Evolutionary conservation across 2,113 vertebrate genomes (phyloP).

Genomic region (Promerops cafer): DNA sequence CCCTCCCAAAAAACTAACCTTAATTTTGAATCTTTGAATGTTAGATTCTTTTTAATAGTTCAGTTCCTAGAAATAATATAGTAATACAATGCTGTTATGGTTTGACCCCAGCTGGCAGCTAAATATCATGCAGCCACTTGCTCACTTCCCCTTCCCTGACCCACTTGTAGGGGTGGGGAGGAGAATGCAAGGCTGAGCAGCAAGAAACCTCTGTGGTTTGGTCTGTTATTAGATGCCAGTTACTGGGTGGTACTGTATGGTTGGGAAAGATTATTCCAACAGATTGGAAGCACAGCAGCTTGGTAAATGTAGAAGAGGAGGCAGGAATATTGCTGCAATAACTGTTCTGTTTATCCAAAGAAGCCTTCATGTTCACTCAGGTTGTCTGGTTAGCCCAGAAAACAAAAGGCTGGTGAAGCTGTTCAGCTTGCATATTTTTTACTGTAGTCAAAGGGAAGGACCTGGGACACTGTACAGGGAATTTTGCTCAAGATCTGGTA

Average conservation of each 20-base stretch:
- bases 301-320: not conserved
- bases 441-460: not conserved
- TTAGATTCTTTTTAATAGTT: not conserved
- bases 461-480: not conserved
- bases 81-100: not conserved
- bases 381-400: not conserved
- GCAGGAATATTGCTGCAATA: not conserved
- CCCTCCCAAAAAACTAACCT: not conserved
- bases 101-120: not conserved
- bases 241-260: not conserved
- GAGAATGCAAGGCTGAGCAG: conserved; percentile 14
- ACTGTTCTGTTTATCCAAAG: not conserved
- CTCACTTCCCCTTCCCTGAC: not conserved
- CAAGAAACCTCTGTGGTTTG: conserved; percentile 38
- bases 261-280: conserved; percentile 39
- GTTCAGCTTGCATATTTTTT: not conserved
- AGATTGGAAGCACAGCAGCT: conserved; percentile 13
- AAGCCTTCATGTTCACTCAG: not conserved
- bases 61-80: not conserved
- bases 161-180: not conserved
- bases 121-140: not conserved
- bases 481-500: not conserved
- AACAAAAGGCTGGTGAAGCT: not conserved
- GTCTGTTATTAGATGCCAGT: conserved; percentile 64
- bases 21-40: not conserved